These are phyloP conservation scores for Bimastos eiseni DNA, from an alignment of 2,888 invertebrate genomes.

Conservation along the genomic window DNA sequence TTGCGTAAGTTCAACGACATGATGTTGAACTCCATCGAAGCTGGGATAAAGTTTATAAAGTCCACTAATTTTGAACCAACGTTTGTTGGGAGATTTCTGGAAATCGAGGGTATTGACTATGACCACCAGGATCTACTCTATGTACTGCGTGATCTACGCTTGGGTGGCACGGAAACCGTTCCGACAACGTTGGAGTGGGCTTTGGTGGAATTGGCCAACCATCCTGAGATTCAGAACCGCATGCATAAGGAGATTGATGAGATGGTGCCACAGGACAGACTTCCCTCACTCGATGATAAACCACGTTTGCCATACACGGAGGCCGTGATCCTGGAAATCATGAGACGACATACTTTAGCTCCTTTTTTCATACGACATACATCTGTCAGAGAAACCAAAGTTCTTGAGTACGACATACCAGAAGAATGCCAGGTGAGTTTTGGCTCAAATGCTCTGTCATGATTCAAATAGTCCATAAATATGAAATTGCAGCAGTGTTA, in stretches of 20 bases:
- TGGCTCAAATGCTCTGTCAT: no score
- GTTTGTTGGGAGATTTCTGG: background rate
- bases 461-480: no score
- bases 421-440: background rate
- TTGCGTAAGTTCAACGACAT: background rate
- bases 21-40: background rate
- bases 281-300: slow-evolving; percentile 8
- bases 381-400: background rate
- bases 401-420: background rate
- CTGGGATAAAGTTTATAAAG: background rate
- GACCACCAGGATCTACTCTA: background rate
- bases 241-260: slow-evolving; percentile 16
- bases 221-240: background rate
- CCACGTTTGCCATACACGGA: slow-evolving; percentile 19
- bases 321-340: slow-evolving; percentile 19
- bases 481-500: no score
- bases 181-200: background rate
- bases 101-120: background rate
- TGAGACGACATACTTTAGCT: background rate
- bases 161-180: background rate
- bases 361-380: background rate
- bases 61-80: background rate
- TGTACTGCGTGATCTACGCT: background rate
- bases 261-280: background rate
- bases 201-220: slow-evolving; percentile 24